Base-by-base conservation (phyloP, 2,797 vertebrate species). In the Oryzias dopingdopingensis region DNA sequence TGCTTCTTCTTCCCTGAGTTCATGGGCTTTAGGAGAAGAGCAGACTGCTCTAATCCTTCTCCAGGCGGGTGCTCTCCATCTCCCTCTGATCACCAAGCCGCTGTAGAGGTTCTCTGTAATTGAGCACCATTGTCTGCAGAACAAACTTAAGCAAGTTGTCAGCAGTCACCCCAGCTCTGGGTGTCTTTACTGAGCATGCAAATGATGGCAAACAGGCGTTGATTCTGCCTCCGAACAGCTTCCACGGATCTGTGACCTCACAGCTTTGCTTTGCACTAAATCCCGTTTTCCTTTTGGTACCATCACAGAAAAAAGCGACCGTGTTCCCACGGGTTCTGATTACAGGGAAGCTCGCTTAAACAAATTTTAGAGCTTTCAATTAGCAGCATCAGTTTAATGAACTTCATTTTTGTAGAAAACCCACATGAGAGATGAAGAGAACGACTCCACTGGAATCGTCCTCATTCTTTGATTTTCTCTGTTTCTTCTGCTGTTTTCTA, bases 21-120 rank as follows among this genome's bases (percentile, higher is more conserved):
- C 81, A 78, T 79, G 77, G 65, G 75, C 68, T 55, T 56, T 8
- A 65, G 76, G 79, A 80, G 77, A 67, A 74, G 76, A 77, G 73
- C 72, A 78, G 81, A 86, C 66, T 51, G 62, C 76, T 69, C 56
- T 82, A 86, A 86, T 86, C 84, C 88, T 57, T 63, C 79, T 87
- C 82, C 69, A 75, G 74, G 81, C 81, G 78, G 61, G 73, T 51
- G 70, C 80, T 68, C 69, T 77, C 63, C 77, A 62, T 64, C 72
- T 65, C 72, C 80, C 49, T 70, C 70, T 63, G 74, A 78, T 75
- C 62, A 1, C 65, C 53, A 42, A 70, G 56, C 20, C 20, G 32
- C 32, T 37, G 10, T 37, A 12, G 42, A 52, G 4, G 23, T 20
- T 51, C 55, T 59, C 59, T 20, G 59, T 57, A 67, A 51, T 66